Conservation (phyloP, 2,888 invertebrate species). For the Sicus ferrugineus region DNA sequence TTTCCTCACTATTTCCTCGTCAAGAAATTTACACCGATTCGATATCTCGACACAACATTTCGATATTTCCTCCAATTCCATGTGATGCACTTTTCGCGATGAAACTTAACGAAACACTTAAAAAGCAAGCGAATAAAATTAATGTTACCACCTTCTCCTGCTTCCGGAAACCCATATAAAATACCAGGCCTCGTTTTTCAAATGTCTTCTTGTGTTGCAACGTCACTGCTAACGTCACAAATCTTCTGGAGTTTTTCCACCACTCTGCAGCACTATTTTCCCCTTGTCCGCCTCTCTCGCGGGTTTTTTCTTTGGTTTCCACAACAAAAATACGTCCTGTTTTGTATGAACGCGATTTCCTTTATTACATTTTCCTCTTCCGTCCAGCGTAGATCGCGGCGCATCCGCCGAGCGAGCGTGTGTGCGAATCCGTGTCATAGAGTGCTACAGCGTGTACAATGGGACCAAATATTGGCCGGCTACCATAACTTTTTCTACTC, state of each 20-base stretch:
- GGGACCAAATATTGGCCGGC: constrained; percentile 1
- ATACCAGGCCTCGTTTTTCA: too few species aligned
- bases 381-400: constrained; percentile 57
- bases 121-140: too few species aligned
- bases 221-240: constrained; percentile 6
- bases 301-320: background rate
- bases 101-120: too few species aligned
- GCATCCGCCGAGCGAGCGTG: constrained; percentile 50
- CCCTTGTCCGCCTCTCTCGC: background rate
- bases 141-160: too few species aligned
- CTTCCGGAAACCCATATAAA: too few species aligned
- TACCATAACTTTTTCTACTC: background rate
- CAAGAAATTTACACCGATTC: too few species aligned
- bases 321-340: constrained; percentile 53
- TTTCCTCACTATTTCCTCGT: too few species aligned
- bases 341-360: constrained; percentile 62
- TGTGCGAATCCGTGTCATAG: background rate
- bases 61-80: too few species aligned
- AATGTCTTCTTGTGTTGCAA: too few species aligned
- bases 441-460: constrained; percentile 9
- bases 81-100: too few species aligned
- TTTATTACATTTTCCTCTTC: constrained; percentile 63
- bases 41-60: too few species aligned
- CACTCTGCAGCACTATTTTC: background rate
- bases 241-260: background rate